These are phyloP conservation scores for Fistularia tabacaria DNA, from an alignment of 2,797 vertebrate genomes.

Conservation along the genomic window DNA sequence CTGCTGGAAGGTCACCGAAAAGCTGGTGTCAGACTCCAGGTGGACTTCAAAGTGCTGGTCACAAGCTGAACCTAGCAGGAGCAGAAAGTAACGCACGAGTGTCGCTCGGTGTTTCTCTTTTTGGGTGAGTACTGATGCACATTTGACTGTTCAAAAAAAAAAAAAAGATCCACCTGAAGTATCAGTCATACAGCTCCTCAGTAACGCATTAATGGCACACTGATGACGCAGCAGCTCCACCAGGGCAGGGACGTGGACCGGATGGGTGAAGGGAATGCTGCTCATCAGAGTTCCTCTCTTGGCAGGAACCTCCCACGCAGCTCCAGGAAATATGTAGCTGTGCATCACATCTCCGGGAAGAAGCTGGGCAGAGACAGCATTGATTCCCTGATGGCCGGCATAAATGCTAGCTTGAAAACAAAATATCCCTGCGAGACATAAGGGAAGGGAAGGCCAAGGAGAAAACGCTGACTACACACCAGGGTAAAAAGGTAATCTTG, in stretches of 20 bases:
- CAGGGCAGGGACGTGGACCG: constrained; percentile 71
- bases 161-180: constrained; percentile 52
- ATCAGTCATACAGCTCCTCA: constrained; percentile 74
- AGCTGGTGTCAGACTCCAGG: constrained; percentile 72
- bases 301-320: constrained; percentile 43
- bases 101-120: too few relatives aligned
- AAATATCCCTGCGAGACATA: too few relatives aligned
- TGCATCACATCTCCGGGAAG: constrained; percentile 71
- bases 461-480: constrained; percentile 34
- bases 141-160: too few relatives aligned
- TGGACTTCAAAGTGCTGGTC: constrained; percentile 79
- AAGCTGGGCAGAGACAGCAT: constrained; percentile 52
- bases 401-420: constrained; percentile 3
- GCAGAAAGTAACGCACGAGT: neutral
- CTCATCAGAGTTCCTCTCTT: constrained; percentile 63
- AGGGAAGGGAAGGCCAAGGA: too few relatives aligned
- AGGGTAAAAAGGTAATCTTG: constrained; percentile 50
- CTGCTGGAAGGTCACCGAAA: constrained; percentile 78
- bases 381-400: constrained; percentile 1
- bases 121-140: too few relatives aligned
- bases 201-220: constrained; percentile 73
- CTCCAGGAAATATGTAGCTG: constrained; percentile 68
- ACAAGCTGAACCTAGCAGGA: constrained; percentile 50
- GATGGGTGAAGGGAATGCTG: constrained; percentile 79
- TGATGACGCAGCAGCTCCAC: constrained; percentile 81